Evolutionary conservation across 1,140 invertebrate genomes (phyloP), one percentile per base, ranked within the genome.

Genomic region (Druon quercuslanigerum): DNA sequence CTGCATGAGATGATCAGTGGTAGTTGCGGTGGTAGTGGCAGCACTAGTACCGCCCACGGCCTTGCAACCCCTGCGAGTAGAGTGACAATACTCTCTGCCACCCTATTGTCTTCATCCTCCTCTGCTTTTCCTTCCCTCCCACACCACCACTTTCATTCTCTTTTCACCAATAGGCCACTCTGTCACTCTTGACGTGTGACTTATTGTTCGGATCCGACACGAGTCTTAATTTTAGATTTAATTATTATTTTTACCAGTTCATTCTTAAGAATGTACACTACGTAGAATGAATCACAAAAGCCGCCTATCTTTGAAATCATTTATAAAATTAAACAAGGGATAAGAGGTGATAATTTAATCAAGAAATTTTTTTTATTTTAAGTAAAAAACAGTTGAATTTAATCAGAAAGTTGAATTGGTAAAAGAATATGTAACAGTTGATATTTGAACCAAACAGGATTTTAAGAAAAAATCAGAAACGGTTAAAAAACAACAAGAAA

Each of bases 11-110:
- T 82, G 82, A 76, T 57, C 71, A 73, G 76, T 81, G 73, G 76
- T 72, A 50, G 51, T 73, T 71, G 70, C 74, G 75, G 56, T 81
- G 76, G 79, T 75, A 76, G 79, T 81, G 79, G 84, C 76, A 79
- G 79, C 75, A 78, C 81, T 82, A 81, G 83, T 79, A 85, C 84
- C 84, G 84, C 84, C 84, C 76, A 84, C 84, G 76, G 78, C 82
- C 82, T 83, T 83, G 82, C 79, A 80, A 82, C 77, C 82, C 76
- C 79, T 75, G 80, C 84, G 83, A 86, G 86, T 86, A 79, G 82
- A 86, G 84, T 86, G 84, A 85, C 84, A 86, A 85, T 86, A 83
- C 85, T 83, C 84, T 85, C 82, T 79, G 80, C 84, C 83, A 80
- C 82, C 79, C 82, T 80, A 85, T 86, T 84, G 77, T 82, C 81